These are phyloP conservation scores for Gambusia yucatana DNA, from an alignment of 2,797 vertebrate genomes.

Conservation along the genomic window DNA sequence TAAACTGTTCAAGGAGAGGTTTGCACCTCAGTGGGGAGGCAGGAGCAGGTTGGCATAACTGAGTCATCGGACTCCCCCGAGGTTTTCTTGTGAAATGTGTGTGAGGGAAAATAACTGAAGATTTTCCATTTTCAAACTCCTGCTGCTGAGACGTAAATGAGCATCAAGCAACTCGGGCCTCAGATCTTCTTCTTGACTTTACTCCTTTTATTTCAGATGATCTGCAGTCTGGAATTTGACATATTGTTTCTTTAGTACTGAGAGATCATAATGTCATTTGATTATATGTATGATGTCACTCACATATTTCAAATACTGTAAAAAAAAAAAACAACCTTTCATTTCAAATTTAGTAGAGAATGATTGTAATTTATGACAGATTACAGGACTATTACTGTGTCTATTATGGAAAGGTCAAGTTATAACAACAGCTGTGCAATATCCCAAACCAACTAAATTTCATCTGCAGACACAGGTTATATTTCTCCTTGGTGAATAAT, in stretches of 20 bases:
- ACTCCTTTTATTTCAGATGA: not conserved
- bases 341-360: not conserved
- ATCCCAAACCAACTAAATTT: not conserved
- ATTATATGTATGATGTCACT: not conserved
- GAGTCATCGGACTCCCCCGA: constrained; percentile 11
- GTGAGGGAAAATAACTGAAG: constrained; percentile 8
- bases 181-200: not conserved
- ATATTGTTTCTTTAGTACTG: not conserved
- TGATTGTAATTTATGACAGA: not conserved
- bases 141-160: constrained; percentile 2
- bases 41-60: constrained; percentile 10
- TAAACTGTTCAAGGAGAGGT: constrained; percentile 27
- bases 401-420: not conserved
- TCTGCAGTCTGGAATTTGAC: not conserved
- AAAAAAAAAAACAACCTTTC: not conserved
- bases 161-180: not conserved
- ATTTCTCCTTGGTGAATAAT: not conserved
- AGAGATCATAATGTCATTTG: not conserved
- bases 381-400: not conserved
- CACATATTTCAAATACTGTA: not conserved
- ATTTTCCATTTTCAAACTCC: constrained; percentile 9
- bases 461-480: not conserved
- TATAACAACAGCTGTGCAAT: not conserved
- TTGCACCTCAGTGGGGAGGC: constrained; percentile 19
- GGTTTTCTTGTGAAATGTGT: constrained; percentile 13